A percentile compares a stretch with the other conserved stretches of the same genome.
phyloP scores from a whole-genome alignment of 2,888 invertebrate species.

The Chrysolina oricalcia region DNA sequence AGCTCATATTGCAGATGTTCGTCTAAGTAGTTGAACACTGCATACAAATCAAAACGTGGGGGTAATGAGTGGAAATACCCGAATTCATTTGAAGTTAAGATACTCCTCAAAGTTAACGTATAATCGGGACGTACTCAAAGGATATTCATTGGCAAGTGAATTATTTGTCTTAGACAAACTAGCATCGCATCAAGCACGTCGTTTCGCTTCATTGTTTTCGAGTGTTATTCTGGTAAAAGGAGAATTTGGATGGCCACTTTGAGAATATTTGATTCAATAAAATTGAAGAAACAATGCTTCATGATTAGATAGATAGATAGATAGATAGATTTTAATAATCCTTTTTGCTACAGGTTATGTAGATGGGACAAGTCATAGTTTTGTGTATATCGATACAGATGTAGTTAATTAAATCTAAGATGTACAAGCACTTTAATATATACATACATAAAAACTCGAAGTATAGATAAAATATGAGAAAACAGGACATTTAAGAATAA shows the following conservation, averaged over 20 bases:
- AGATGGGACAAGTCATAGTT: too few relatives aligned
- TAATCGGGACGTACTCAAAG: constrained; percentile 41
- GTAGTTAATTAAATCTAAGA: too few relatives aligned
- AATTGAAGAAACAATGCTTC: not conserved
- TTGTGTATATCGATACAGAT: too few relatives aligned
- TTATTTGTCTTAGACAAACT: constrained; percentile 47
- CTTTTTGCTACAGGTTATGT: too few relatives aligned
- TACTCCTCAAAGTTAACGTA: constrained; percentile 46
- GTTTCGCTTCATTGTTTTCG: constrained; percentile 40
- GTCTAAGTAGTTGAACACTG: constrained; percentile 42
- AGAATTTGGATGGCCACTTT: not conserved
- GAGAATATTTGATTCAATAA: not conserved
- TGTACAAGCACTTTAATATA: too few relatives aligned
- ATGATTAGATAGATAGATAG: too few relatives aligned
- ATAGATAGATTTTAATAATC: too few relatives aligned
- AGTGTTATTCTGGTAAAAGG: not conserved
- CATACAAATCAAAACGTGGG: constrained; percentile 36
- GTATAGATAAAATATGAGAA: too few relatives aligned
- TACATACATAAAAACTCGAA: too few relatives aligned
- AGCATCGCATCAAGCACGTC: constrained; percentile 33
- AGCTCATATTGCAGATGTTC: constrained; percentile 38
- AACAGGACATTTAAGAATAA: too few relatives aligned
- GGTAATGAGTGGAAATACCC: constrained; percentile 46
- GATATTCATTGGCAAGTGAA: constrained; percentile 48
- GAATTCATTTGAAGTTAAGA: constrained; percentile 47